These are phyloP conservation scores for Cecidostiba fungosa DNA, from an alignment of 2,888 invertebrate genomes.

Conservation along the genomic window DNA sequence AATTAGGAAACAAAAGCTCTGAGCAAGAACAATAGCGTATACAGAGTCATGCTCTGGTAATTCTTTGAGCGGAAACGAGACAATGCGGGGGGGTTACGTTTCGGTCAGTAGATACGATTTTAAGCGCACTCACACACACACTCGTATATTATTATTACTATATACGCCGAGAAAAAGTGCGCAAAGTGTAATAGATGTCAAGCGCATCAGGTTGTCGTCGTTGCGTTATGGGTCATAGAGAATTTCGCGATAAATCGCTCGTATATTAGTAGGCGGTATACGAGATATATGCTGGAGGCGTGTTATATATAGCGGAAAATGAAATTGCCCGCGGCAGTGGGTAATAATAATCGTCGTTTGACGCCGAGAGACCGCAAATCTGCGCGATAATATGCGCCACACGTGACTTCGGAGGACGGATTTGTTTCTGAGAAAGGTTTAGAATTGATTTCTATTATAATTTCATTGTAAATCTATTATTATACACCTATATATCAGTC, in stretches of 20 bases:
- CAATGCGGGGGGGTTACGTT: neutral
- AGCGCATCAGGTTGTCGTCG: neutral
- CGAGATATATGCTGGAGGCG: neutral
- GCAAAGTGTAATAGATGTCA: neutral
- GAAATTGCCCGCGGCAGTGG: constrained; percentile 15
- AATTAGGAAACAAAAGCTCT: neutral
- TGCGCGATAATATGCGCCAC: neutral
- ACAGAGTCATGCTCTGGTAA: neutral
- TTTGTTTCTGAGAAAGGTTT: neutral
- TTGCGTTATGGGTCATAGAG: neutral
- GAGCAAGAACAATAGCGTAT: neutral
- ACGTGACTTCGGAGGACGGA: neutral
- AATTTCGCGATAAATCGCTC: neutral
- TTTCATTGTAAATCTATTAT: too few species aligned
- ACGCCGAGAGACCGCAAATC: neutral
- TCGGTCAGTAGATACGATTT: neutral
- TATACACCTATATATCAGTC: too few species aligned
- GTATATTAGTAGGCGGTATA: neutral
- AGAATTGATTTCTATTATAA: neutral
- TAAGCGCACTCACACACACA: neutral
- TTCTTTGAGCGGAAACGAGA: neutral
- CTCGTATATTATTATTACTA: too few species aligned
- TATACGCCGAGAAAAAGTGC: too few species aligned
- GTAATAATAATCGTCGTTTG: neutral
- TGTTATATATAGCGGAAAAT: neutral